Evolutionary conservation across 2,797 vertebrate species (phyloP).

Genomic region (Scolopax bukidnonensis): DNA sequence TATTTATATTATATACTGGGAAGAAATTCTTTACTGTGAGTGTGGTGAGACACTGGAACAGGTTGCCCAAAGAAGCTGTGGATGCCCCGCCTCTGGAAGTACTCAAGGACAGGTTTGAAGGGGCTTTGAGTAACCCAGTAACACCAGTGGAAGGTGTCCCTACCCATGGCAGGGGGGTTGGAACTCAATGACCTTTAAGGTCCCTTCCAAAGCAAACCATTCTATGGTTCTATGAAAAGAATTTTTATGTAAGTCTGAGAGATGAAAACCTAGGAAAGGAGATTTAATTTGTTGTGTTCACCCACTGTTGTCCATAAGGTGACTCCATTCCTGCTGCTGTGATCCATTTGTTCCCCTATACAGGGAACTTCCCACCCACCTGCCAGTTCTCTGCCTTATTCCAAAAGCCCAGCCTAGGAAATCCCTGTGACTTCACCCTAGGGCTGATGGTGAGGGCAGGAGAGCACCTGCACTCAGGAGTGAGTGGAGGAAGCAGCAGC

Average conservation of each 20-base stretch:
- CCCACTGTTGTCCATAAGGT: background rate
- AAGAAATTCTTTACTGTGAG: background rate
- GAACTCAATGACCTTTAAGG: background rate
- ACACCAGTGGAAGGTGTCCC: background rate
- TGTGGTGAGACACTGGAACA: background rate
- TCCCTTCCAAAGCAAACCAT: background rate
- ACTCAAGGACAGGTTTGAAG: background rate
- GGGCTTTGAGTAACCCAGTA: background rate
- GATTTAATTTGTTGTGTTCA: background rate
- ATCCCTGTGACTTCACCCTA: rapidly evolving
- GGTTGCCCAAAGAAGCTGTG: background rate
- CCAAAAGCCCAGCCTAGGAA: background rate
- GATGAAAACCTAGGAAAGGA: background rate
- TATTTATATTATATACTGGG: background rate
- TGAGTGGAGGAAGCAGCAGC: background rate
- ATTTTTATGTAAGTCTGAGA: background rate
- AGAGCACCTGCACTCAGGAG: rapidly evolving
- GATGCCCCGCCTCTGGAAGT: background rate
- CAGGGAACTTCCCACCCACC: background rate
- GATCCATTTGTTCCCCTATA: background rate
- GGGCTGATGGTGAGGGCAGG: background rate
- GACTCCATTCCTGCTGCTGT: background rate
- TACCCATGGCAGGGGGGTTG: background rate
- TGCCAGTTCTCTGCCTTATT: background rate
- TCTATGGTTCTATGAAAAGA: background rate